These are phyloP conservation scores for Salvelinus alpinus DNA, from an alignment of 2,113 vertebrate species.

Conservation along the genomic window DNA sequence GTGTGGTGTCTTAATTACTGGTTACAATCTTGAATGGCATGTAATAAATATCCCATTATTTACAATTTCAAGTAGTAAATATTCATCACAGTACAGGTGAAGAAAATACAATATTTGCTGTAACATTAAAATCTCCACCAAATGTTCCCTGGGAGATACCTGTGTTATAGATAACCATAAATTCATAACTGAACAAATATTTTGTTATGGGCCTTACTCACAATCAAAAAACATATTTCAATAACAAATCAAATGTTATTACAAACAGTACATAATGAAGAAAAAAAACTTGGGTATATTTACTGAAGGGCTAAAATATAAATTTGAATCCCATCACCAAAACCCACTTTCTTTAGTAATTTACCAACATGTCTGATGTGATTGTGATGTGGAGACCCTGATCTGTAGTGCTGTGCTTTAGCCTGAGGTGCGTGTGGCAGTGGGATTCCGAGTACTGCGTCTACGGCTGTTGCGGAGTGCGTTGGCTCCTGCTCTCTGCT, in stretches of 20 bases:
- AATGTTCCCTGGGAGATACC: neutral
- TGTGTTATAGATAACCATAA: neutral
- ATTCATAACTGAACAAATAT: no score
- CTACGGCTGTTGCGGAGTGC: slow-evolving; percentile 54
- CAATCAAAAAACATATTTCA: neutral
- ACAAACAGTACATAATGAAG: neutral
- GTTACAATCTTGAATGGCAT: slow-evolving; percentile 30
- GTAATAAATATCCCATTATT: slow-evolving; percentile 88
- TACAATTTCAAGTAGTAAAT: slow-evolving; percentile 89
- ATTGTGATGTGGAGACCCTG: neutral
- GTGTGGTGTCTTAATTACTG: neutral
- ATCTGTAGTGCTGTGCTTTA: slow-evolving; percentile 18
- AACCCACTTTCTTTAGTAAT: no score
- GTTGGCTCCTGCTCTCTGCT: slow-evolving; percentile 64
- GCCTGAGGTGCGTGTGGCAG: slow-evolving; percentile 36
- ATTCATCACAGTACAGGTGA: slow-evolving; percentile 65
- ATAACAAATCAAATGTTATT: neutral
- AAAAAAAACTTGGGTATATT: no score
- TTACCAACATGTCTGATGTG: neutral
- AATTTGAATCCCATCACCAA: no score
- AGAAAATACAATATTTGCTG: slow-evolving; percentile 28
- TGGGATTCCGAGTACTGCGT: slow-evolving; percentile 65
- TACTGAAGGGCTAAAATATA: no score
- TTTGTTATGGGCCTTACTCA: neutral
- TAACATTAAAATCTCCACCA: slow-evolving; percentile 12